Conservation (phyloP, 2,888 invertebrate genomes). For the Metellina segmentata region DNA sequence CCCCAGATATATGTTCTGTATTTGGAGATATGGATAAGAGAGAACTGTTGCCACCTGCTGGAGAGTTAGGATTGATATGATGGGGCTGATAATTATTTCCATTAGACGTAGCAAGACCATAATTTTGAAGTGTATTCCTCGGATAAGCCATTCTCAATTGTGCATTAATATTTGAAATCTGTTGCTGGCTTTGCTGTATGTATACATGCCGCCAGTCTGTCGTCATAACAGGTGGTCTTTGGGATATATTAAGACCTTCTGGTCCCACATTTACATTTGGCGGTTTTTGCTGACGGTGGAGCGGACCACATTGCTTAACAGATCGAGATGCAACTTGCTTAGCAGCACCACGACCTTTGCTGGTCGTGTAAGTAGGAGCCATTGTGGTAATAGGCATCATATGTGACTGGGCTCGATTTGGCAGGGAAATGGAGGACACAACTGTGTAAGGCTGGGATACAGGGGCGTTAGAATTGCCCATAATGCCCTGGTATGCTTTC, state of each 20-base stretch:
- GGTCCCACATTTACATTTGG: conserved; percentile 85
- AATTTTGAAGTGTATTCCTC: conserved; percentile 31
- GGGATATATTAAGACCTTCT: conserved; percentile 82
- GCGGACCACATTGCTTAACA: conserved; percentile 28
- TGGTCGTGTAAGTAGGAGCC: conserved; percentile 21
- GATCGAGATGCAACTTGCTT: conserved; percentile 42
- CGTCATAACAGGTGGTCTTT: conserved; percentile 82
- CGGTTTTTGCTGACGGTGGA: conserved; percentile 82
- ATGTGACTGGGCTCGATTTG: conserved; percentile 29
- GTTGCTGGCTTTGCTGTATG: conserved; percentile 79
- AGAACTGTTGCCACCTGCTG: background rate
- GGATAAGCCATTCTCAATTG: conserved; percentile 46
- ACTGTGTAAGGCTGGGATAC: conserved; percentile 31
- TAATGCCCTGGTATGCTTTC: conserved; percentile 8
- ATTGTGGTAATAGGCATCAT: conserved; percentile 29
- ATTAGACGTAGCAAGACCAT: conserved; percentile 22
- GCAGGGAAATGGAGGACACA: background rate
- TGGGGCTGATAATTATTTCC: conserved; percentile 31
- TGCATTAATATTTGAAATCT: conserved; percentile 44
- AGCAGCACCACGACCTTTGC: conserved; percentile 34
- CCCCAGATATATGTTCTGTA: background rate
- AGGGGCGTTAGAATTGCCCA: conserved; percentile 12
- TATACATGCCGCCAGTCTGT: conserved; percentile 83
- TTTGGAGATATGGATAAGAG: conserved; percentile 7
- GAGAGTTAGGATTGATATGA: conserved; percentile 50